Base-by-base conservation (phyloP, 1,140 invertebrate species). In the Cydia pomonella region DNA sequence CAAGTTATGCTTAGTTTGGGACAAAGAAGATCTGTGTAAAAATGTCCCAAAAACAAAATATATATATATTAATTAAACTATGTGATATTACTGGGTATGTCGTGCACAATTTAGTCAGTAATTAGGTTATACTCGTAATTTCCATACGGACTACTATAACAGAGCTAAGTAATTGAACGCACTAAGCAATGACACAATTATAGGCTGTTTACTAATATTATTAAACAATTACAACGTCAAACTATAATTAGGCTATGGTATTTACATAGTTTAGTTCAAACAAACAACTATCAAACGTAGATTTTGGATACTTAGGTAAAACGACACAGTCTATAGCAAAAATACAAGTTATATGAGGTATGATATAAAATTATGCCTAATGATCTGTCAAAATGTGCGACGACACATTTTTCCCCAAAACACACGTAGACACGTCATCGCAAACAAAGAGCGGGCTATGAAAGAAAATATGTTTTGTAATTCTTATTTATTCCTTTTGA, bases 401-500 rank as follows among this genome's bases (percentile, higher is more conserved):
- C n/a, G 33, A 38, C 27, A 69, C n/a, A 21, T 69, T 69, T 69
- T 38, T 21, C n/a, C 33, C 7, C 27, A 21, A 41, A 38, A 69
- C 64, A 69, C 41, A 38, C 29, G 64, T 29, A 66, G 63, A 27
- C 33, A 21, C 29, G 29, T 69, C 29, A 38, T 69, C n/a, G n/a
- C 64, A 69, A 69, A 69, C 33, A 41, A 64, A 69, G 29, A 69
- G 64, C 27, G 16, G 18, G 29, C 16, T 69, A 69, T 69, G 33
- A 38, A 33, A 69, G 29, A 69, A 69, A 69, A 18, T 18, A 38
- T 41, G 27, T 41, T 33, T 66, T 69, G 64, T 69, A 69, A 69
- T 69, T 69, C 64, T 69, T 69, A 66, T 66, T 69, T 69, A 69
- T 69, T 69, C 64, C 63, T 69, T 69, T 69, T 69, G 64, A 41